phyloP scores from a whole-genome alignment of 2,888 invertebrate genomes.

The Stegophylla sp. region DNA sequence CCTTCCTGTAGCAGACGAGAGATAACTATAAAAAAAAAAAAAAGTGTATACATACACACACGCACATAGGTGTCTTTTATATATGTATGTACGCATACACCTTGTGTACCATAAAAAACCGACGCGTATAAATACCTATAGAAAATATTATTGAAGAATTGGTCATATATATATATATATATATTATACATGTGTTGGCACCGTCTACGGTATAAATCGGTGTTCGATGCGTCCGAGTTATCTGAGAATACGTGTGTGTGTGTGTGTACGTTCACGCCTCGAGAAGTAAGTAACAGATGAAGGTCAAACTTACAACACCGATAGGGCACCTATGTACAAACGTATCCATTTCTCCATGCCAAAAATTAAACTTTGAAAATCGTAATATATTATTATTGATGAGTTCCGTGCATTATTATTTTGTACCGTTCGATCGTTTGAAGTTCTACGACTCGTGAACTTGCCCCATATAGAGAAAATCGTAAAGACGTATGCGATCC shows the following conservation, averaged over 20 bases:
- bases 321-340: neutral
- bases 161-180: neutral
- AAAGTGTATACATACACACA: neutral
- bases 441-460: too few relatives aligned
- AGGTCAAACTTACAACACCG: neutral
- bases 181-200: neutral
- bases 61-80: neutral
- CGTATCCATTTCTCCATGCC: neutral
- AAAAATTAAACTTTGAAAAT: neutral
- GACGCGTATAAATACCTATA: conserved; percentile 29
- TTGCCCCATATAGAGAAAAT: too few relatives aligned
- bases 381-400: neutral
- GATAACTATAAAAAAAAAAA: conserved; percentile 50
- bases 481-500: too few relatives aligned
- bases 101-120: conserved; percentile 59
- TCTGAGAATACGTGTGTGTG: neutral
- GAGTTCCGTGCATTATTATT: too few relatives aligned
- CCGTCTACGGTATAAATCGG: conserved; percentile 16
- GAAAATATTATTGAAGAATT: conserved; percentile 36
- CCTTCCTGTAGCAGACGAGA: conserved; percentile 28
- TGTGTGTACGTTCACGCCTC: neutral
- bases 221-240: neutral
- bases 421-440: too few relatives aligned
- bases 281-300: neutral
- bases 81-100: neutral